A percentile compares a stretch with the other conserved stretches of the same genome.
Evolutionary conservation across 2,113 vertebrate species (phyloP).

Genomic region (Ptyas mucosa): DNA sequence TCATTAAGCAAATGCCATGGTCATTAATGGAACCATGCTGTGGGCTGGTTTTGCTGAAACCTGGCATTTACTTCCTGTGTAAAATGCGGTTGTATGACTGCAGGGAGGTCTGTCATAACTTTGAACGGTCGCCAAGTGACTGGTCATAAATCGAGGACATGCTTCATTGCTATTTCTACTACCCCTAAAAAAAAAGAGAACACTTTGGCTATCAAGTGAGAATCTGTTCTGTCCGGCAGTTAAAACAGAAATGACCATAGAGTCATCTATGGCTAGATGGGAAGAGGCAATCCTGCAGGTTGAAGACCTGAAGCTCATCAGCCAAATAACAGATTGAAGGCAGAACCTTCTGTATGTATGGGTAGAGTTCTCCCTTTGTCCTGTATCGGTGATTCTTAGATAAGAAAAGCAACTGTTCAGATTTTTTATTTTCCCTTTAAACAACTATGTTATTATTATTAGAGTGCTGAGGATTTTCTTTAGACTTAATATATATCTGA

Average conservation of each 20-base stretch:
- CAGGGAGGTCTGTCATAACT: background rate
- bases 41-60: background rate
- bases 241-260: background rate
- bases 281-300: background rate
- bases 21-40: background rate
- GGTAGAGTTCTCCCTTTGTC: background rate
- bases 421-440: background rate
- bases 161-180: background rate
- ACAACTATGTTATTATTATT: background rate
- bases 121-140: background rate
- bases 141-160: background rate
- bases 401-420: background rate
- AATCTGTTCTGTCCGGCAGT: background rate
- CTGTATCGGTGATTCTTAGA: background rate
- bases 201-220: background rate
- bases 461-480: background rate
- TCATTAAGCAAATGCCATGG: background rate
- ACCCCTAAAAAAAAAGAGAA: background rate
- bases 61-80: background rate
- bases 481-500: background rate
- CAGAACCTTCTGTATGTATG: background rate
- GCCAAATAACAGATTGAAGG: background rate
- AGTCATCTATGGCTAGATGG: background rate
- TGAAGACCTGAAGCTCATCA: background rate
- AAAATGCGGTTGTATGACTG: background rate